These are phyloP conservation scores for Antitype chi DNA, from an alignment of 2,888 invertebrate genomes.

Conservation along the genomic window DNA sequence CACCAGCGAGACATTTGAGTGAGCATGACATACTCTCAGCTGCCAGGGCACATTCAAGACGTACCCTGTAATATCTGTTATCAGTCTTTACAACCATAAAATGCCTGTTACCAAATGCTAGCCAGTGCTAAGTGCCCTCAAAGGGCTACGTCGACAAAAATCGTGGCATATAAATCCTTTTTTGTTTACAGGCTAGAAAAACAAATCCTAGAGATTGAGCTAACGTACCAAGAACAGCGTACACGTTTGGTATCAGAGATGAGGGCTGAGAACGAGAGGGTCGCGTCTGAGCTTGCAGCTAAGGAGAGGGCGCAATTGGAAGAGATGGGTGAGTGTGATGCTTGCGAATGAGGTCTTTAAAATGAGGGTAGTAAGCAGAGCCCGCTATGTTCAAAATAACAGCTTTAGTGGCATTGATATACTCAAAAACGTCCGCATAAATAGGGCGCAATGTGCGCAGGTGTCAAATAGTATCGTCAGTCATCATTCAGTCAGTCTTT, in stretches of 20 bases:
- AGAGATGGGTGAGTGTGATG: constrained; percentile 72
- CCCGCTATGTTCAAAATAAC: neutral
- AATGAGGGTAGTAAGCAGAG: neutral
- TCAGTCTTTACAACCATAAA: neutral
- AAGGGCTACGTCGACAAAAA: neutral
- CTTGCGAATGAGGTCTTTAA: neutral
- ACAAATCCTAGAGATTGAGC: constrained; percentile 85
- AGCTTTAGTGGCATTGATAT: neutral
- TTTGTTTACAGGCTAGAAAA: constrained; percentile 80
- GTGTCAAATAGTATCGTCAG: too few species aligned
- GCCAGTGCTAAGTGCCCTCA: neutral
- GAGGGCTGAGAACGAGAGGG: constrained; percentile 92
- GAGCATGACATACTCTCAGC: too few species aligned
- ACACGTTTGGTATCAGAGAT: constrained; percentile 91
- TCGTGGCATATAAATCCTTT: too few species aligned
- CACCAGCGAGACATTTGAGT: too few species aligned
- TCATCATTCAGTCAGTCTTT: too few species aligned
- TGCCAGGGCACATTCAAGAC: too few species aligned
- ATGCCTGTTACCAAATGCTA: too few species aligned
- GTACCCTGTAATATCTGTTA: too few species aligned
- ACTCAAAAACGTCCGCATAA: too few species aligned
- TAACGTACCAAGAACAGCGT: constrained; percentile 85
- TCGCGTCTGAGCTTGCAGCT: constrained; percentile 92
- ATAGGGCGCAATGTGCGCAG: too few species aligned
- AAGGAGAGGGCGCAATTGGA: constrained; percentile 85